Conservation (phyloP, 2,113 vertebrate species). For the Gymnorhina tibicen region DNA sequence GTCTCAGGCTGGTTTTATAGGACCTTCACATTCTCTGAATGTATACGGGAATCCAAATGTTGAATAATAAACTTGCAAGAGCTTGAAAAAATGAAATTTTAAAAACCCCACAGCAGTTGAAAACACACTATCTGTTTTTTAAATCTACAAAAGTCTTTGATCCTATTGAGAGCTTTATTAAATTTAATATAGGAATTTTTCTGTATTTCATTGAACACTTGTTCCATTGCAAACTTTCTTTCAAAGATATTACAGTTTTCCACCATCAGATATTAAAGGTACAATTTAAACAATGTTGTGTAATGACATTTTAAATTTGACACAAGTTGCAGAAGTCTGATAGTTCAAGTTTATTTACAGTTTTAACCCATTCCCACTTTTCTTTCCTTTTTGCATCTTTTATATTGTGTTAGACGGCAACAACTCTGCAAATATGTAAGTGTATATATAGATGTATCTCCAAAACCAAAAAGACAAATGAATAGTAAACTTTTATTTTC, state of each 20-base stretch:
- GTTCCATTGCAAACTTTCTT: background rate
- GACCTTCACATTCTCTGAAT: background rate
- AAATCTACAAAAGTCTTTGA: background rate
- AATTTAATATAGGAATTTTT: background rate
- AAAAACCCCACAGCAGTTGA: background rate
- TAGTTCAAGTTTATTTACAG: background rate
- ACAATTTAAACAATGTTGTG: background rate
- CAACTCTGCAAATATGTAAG: background rate
- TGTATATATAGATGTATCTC: background rate
- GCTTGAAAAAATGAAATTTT: background rate
- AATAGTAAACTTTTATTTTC: background rate
- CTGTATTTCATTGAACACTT: background rate
- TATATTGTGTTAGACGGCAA: background rate
- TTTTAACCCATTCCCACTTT: background rate
- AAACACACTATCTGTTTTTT: background rate
- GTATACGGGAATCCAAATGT: background rate
- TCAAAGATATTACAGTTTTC: background rate
- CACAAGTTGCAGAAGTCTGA: background rate
- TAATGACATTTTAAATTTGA: background rate
- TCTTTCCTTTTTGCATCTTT: background rate
- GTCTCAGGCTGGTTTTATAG: background rate
- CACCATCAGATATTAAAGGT: background rate
- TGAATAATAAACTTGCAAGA: background rate
- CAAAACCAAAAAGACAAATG: background rate
- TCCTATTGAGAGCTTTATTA: background rate